Percentiles rank a stretch among this genome's conserved stretches.
Evolutionary conservation across 2,888 invertebrate genomes (phyloP).

Genomic region (Drosophila suboccidentalis): DNA sequence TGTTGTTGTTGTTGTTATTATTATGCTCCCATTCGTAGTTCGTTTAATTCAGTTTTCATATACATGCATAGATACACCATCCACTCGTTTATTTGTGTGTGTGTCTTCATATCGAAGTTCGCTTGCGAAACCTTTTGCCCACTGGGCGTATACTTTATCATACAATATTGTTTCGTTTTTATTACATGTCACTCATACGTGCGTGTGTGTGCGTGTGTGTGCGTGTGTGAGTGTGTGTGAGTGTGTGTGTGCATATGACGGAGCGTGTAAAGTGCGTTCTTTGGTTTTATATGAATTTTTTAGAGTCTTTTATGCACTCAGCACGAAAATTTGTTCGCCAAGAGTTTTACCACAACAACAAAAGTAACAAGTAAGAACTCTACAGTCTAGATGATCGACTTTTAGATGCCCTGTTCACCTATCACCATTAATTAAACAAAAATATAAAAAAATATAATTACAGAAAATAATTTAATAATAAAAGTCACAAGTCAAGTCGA

Average conservation of each 20-base stretch:
- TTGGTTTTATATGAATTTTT: slow-evolving; percentile 79
- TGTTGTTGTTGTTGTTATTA: slow-evolving; percentile 48
- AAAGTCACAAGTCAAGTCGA: too few species aligned
- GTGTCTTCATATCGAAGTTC: slow-evolving; percentile 39
- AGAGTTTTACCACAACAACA: slow-evolving; percentile 66
- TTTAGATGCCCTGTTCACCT: not conserved
- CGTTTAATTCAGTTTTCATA: slow-evolving; percentile 81
- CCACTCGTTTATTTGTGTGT: slow-evolving; percentile 18
- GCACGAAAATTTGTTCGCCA: slow-evolving; percentile 76
- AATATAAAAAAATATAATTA: too few species aligned
- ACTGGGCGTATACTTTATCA: slow-evolving; percentile 82
- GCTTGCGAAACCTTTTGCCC: slow-evolving; percentile 65
- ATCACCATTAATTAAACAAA: too few species aligned
- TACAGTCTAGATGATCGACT: not conserved
- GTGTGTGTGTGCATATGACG: slow-evolving; percentile 36
- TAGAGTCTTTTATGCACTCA: slow-evolving; percentile 80
- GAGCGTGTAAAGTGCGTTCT: slow-evolving; percentile 80
- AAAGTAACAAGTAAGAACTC: slow-evolving; percentile 2
- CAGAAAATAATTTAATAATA: too few species aligned
- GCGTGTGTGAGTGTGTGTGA: slow-evolving; percentile 12
- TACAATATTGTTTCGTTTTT: slow-evolving; percentile 80
- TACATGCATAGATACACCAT: slow-evolving; percentile 37
- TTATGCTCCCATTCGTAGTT: slow-evolving; percentile 74
- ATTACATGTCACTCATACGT: slow-evolving; percentile 79
- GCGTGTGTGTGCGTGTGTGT: slow-evolving; percentile 38